phyloP scores from a whole-genome alignment of 2,797 vertebrate genomes.

The Cuniculus paca region DNA sequence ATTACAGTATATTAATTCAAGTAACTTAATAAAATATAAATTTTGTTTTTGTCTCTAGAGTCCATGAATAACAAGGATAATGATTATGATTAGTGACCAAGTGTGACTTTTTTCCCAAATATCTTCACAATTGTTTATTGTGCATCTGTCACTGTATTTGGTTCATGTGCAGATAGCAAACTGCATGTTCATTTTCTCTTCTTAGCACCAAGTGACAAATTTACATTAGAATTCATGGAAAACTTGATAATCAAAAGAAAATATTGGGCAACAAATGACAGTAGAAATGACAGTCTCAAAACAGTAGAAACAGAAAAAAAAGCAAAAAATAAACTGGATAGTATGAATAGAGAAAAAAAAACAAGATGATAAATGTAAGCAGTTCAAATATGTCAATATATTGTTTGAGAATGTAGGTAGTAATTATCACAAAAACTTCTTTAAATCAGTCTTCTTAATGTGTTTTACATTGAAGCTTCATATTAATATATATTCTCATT shows the following conservation, averaged over 20 bases:
- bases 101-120: not conserved
- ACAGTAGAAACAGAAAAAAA: not conserved
- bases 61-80: not conserved
- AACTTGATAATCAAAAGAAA: not conserved
- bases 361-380: not conserved
- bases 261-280: not conserved
- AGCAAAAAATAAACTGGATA: not conserved
- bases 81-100: not conserved
- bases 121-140: not conserved
- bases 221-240: not conserved
- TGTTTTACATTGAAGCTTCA: not conserved
- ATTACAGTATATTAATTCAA: not conserved
- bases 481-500: not conserved
- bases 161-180: not conserved
- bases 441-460: not conserved
- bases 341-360: not conserved
- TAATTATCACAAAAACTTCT: not conserved
- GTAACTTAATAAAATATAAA: not conserved
- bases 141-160: not conserved
- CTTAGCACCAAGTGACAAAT: not conserved
- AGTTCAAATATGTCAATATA: not conserved
- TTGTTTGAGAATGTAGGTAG: not conserved
- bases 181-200: not conserved
- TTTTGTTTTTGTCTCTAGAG: not conserved
- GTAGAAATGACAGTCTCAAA: not conserved